These are phyloP conservation scores for Sarotherodon lohbergeri DNA, from an alignment of 2,113 vertebrate genomes.

Conservation along the genomic window DNA sequence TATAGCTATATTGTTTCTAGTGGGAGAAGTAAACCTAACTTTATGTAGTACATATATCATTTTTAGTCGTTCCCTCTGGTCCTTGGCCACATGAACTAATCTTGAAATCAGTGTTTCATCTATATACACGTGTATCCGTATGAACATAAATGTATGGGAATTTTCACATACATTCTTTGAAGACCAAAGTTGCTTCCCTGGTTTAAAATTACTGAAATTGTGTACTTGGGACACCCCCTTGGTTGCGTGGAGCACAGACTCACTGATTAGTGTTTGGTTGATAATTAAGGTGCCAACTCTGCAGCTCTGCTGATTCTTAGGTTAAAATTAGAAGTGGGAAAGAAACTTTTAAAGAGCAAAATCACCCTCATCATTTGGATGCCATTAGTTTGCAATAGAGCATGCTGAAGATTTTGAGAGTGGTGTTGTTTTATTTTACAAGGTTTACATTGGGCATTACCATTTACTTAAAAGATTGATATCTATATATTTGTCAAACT, in stretches of 20 bases:
- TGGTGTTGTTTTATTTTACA: background rate
- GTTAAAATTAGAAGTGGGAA: background rate
- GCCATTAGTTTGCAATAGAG: background rate
- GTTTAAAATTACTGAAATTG: background rate
- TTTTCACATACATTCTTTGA: background rate
- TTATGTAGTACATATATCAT: background rate
- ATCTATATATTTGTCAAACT: background rate
- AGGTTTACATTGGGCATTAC: background rate
- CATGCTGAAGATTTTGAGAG: background rate
- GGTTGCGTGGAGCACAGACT: background rate
- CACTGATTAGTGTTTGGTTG: background rate
- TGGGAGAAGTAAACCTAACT: background rate
- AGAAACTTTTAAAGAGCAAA: background rate
- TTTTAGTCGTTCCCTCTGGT: background rate
- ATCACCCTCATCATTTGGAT: background rate
- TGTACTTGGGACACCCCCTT: no score
- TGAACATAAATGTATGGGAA: background rate
- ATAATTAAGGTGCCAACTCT: background rate
- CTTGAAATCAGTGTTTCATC: background rate
- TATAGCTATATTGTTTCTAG: slow-evolving; percentile 15
- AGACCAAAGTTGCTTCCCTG: background rate
- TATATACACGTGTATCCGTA: background rate
- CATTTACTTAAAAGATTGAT: background rate
- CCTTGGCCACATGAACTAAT: background rate
- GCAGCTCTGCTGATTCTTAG: background rate